Base-by-base conservation (phyloP, 2,888 invertebrate genomes). In the Drosophila longiperda region DNA sequence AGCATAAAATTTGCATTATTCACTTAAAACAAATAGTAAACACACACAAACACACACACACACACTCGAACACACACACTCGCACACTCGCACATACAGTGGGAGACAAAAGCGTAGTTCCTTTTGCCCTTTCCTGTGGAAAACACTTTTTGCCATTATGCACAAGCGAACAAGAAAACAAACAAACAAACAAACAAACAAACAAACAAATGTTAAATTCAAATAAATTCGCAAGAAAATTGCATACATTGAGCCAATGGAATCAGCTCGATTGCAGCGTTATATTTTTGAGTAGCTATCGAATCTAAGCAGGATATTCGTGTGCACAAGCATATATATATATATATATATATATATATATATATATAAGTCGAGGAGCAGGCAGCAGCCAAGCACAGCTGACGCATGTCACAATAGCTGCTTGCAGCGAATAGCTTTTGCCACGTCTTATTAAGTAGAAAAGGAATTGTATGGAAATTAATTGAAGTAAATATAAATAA, bases 1-100 rank as follows among this genome's bases (percentile, higher is more conserved):
- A 82, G 87, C 90, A 87, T 87, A 86, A 87, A 87, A 87, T 87
- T 87, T 87, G 87, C 87, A 87, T 87, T 90, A 86, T 86, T 86
- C 90, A 86, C 89, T 86, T 86, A 86, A 89, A 89, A 89, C 89
- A 86, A 86, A 86, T 87, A 89, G 65, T 70, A 68, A 70, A 68
- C 62, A 73, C 49, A 69, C 45, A 60, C 45, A 54, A 20, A 9
- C 36, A 23, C 23, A 42, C 32, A 55, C 26, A 57, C n/a, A 73
- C 49, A 69, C 45, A 60, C 45, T 50, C 20, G 6, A 33, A 23
- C 23, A 42, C 36, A 55, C 23, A 57, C n/a, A n/a, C 12, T 11
- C n/a, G n/a, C n/a, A 38, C 15, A 66, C 8, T 34, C 20, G 15
- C 15, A 53, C 53, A 50, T 12, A 9, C 26, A 53, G 20, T 53